Percentiles rank a stretch among this genome's conserved stretches.
These are phyloP conservation scores for Cyrtodaria siliqua DNA, from an alignment of 2,888 invertebrate species.

Conservation along the genomic window DNA sequence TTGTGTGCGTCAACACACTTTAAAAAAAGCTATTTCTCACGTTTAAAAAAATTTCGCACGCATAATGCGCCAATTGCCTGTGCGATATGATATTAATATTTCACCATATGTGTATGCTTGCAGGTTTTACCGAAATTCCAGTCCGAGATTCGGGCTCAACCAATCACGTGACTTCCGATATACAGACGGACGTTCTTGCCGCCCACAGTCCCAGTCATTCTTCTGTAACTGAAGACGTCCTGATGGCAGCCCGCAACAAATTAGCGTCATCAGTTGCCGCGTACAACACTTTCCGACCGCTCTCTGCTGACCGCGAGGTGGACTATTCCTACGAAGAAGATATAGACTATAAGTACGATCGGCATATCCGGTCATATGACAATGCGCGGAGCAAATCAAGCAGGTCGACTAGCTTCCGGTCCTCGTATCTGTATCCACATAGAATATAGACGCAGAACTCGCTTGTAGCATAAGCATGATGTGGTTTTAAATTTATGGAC, in stretches of 20 bases:
- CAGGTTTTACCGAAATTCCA: slow-evolving; percentile 67
- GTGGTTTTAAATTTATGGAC: too few relatives aligned
- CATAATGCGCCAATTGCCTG: too few relatives aligned
- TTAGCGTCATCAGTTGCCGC: slow-evolving; percentile 65
- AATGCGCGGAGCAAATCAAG: slow-evolving; percentile 59
- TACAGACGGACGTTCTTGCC: slow-evolving; percentile 26
- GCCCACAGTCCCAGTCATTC: slow-evolving; percentile 25
- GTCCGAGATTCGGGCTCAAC: slow-evolving; percentile 48
- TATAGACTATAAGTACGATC: slow-evolving; percentile 74
- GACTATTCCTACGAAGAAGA: slow-evolving; percentile 77
- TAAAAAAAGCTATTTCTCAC: too few relatives aligned
- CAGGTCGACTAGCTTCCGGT: slow-evolving; percentile 30
- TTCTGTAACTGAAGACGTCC: slow-evolving; percentile 64
- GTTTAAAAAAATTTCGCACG: too few relatives aligned
- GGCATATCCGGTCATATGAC: slow-evolving; percentile 73
- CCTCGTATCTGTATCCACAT: slow-evolving; percentile 58
- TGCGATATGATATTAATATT: too few relatives aligned
- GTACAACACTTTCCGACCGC: slow-evolving; percentile 64
- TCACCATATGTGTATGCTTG: slow-evolving; percentile 3
- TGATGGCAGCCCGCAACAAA: slow-evolving; percentile 74
- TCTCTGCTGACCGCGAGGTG: slow-evolving; percentile 69
- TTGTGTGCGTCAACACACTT: too few relatives aligned
- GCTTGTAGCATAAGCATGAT: too few relatives aligned
- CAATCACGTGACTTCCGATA: slow-evolving; percentile 33
- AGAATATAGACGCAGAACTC: too few relatives aligned